phyloP scores from a whole-genome alignment of 2,888 invertebrate species.

The Candidula unifasciata region DNA sequence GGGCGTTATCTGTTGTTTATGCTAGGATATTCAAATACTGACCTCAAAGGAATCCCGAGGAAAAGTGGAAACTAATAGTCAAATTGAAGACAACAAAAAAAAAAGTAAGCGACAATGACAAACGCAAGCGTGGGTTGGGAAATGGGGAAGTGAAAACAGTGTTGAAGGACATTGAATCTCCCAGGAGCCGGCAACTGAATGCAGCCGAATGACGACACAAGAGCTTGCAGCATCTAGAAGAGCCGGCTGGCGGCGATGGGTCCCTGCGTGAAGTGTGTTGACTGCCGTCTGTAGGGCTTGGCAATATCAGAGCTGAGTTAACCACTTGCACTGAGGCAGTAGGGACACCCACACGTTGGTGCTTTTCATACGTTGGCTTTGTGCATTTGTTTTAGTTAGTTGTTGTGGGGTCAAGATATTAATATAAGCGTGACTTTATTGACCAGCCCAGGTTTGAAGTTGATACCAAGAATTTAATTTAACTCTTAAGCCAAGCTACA shows the following conservation, averaged over 20 bases:
- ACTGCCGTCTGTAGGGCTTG: background rate
- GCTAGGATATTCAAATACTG: too few species aligned
- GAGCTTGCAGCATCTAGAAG: background rate
- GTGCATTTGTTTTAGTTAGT: background rate
- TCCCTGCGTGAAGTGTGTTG: background rate
- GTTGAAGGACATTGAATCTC: background rate
- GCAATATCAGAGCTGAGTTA: background rate
- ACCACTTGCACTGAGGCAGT: background rate
- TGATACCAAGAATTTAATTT: too few species aligned
- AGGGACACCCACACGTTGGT: background rate
- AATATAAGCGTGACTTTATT: too few species aligned
- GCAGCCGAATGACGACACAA: conserved; percentile 9
- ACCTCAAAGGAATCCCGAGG: too few species aligned
- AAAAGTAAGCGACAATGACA: too few species aligned
- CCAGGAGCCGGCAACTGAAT: conserved; percentile 20
- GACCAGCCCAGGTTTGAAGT: too few species aligned
- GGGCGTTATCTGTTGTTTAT: too few species aligned
- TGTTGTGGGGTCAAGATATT: too few species aligned
- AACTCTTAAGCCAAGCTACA: too few species aligned
- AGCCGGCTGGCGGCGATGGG: background rate
- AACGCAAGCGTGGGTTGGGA: background rate
- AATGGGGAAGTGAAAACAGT: background rate
- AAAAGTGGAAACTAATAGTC: too few species aligned
- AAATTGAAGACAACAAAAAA: too few species aligned
- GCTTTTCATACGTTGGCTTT: background rate